Evolutionary conservation across 2,888 invertebrate genomes (phyloP), one percentile per base, ranked within the genome.

Genomic region (Drosophila diplacantha): DNA sequence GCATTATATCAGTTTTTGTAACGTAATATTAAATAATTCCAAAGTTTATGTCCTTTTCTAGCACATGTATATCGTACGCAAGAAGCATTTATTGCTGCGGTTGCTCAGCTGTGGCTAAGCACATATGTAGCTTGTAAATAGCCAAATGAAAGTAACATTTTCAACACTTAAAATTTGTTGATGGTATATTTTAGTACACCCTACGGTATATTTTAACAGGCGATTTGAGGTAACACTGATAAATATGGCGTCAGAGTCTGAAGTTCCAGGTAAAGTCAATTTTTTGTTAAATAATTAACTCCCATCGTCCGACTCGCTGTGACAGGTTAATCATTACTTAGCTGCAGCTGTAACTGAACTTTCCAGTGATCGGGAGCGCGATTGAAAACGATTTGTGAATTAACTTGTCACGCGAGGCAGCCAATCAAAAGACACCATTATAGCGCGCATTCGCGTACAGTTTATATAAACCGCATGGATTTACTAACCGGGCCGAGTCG

Each of bases 211-310:
- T 26, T 26, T 8, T 3, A 20, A 14, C 8, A 7, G 14, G 5
- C 29, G 9, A 14, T 2, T 14, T 46, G 14, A 14, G 44, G 44
- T 46, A 29, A 46, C 44, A 46, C 29, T 46, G 44, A 62, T 77
- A 81, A 86, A 88, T 76, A 89, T 89, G 88, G 89, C 89, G 87
- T 88, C 88, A 73, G 87, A 87, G 75, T 87, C 50, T 60, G 86
- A 86, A 80, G 85, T 83, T 81, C 83, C 84, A 73, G 88, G 88
- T 88, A 83, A 80, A 71, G 68, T 43, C 38, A 54, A 41, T 50
- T 26, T 52, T 6, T 11, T 38, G 34, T 39, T 6, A 20, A 47
- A 52, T 35, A 54, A 51, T 35, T 8, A 7, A 14, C 32, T 14
- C 3, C 9, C 26, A 3, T 32, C 26, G 3, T n/a, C 16, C 31